A percentile compares a stretch with the other conserved stretches of the same genome.
Conservation (phyloP, 2,888 invertebrate species). For the Orthonychiurus folsomi region DNA sequence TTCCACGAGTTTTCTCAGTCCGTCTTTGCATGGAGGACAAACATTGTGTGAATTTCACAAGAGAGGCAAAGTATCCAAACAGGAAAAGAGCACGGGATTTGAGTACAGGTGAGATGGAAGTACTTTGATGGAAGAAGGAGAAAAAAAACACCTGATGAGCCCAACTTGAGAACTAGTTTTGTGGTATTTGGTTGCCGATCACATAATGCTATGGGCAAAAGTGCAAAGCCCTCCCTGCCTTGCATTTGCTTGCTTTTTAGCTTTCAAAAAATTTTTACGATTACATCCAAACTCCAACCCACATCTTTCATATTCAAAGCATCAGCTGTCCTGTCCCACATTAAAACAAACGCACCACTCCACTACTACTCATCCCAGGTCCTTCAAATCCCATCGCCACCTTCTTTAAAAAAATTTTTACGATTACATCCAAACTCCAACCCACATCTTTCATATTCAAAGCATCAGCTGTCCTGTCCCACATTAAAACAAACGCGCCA, state of each 20-base stretch:
- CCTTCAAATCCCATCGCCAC: no score
- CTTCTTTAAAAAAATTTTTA: background rate
- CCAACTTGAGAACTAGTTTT: slow-evolving; percentile 34
- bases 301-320: slow-evolving; percentile 1
- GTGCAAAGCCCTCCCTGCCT: slow-evolving; percentile 25
- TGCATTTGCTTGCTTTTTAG: background rate
- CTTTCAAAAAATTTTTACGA: slow-evolving; percentile 1
- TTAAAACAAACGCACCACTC: background rate
- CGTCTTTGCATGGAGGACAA: no score
- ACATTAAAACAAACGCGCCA: background rate
- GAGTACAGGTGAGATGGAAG: slow-evolving; percentile 3
- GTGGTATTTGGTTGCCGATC: slow-evolving; percentile 32
- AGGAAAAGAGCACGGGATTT: background rate
- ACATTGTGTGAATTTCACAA: background rate
- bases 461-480: background rate
- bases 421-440: background rate
- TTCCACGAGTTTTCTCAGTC: no score
- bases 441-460: slow-evolving; percentile 1
- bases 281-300: background rate
- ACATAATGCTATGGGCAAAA: slow-evolving; percentile 32
- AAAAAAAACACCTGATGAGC: slow-evolving; percentile 14
- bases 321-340: background rate
- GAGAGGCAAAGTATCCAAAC: background rate
- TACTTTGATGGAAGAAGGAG: background rate
- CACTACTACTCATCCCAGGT: no score